Evolutionary conservation across 2,888 invertebrate genomes (phyloP).

Genomic region (Panopea generosa): DNA sequence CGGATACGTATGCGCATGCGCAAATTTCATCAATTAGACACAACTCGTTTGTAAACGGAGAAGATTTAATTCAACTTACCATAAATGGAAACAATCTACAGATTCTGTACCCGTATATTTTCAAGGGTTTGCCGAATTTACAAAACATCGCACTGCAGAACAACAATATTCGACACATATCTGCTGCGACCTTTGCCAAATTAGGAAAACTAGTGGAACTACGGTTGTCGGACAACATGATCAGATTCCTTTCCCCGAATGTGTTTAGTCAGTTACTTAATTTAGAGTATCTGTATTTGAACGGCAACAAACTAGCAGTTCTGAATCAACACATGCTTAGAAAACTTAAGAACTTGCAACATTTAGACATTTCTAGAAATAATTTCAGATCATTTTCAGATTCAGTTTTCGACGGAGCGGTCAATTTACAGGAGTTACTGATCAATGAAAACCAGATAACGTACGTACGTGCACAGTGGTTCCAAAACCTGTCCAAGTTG

Average conservation of each 20-base stretch:
- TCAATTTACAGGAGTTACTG: constrained; percentile 58
- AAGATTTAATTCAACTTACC: constrained; percentile 55
- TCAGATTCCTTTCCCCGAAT: constrained; percentile 62
- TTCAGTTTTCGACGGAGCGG: constrained; percentile 61
- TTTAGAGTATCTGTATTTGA: constrained; percentile 58
- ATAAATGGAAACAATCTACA: constrained; percentile 69
- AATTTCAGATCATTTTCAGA: constrained; percentile 64
- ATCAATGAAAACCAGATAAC: constrained; percentile 68
- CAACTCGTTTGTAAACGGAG: constrained; percentile 60
- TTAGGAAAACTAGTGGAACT: constrained; percentile 59
- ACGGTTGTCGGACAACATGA: constrained; percentile 66
- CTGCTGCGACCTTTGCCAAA: constrained; percentile 66
- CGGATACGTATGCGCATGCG: constrained; percentile 27
- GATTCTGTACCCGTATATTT: constrained; percentile 66
- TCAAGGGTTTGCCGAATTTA: constrained; percentile 55
- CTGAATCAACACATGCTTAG: constrained; percentile 54
- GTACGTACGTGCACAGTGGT: constrained; percentile 65
- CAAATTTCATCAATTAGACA: constrained; percentile 60
- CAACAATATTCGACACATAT: constrained; percentile 70
- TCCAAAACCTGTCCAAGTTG: constrained; percentile 58
- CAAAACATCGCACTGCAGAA: constrained; percentile 64
- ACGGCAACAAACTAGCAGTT: constrained; percentile 65
- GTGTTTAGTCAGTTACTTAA: constrained; percentile 55
- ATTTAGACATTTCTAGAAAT: constrained; percentile 67
- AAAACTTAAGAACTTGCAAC: constrained; percentile 49